A percentile compares a stretch with the other conserved stretches of the same genome.
Evolutionary conservation across 2,888 invertebrate genomes (phyloP).

Genomic region (Thalpophila matura): DNA sequence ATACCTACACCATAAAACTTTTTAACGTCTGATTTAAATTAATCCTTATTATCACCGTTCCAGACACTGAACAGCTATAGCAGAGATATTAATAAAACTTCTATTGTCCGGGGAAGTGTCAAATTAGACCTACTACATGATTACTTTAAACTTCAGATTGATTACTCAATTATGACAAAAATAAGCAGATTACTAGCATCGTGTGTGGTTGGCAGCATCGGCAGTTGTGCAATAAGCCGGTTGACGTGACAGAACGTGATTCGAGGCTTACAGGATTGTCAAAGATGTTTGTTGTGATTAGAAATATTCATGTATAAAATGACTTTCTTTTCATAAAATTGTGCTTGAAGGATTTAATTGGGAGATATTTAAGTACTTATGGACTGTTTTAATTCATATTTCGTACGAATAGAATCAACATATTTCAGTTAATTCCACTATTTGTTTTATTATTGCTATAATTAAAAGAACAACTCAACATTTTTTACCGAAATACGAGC

Average conservation of each 20-base stretch:
- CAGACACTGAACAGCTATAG: too few species aligned
- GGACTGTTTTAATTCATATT: too few species aligned
- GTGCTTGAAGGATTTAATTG: not conserved
- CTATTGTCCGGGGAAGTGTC: too few species aligned
- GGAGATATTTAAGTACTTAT: too few species aligned
- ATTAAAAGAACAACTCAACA: conserved; percentile 22
- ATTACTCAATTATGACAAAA: conserved; percentile 60
- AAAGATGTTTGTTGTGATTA: conserved; percentile 52
- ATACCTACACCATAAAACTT: too few species aligned
- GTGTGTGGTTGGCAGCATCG: conserved; percentile 56
- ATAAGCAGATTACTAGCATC: conserved; percentile 55
- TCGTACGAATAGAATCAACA: too few species aligned
- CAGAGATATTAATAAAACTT: too few species aligned
- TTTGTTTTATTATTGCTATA: not conserved
- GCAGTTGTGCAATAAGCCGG: conserved; percentile 48
- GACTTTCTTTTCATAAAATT: conserved; percentile 7
- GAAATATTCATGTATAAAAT: conserved; percentile 22
- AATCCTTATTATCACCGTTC: too few species aligned
- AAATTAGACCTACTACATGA: not conserved
- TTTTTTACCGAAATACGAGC: conserved; percentile 5
- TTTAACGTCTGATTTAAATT: too few species aligned
- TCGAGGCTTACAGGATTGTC: conserved; percentile 53
- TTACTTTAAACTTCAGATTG: conserved; percentile 44
- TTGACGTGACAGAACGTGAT: conserved; percentile 49
- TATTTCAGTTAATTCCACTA: too few species aligned